Evolutionary conservation across 2,113 vertebrate genomes (phyloP).

Genomic region (Smithornis capensis): DNA sequence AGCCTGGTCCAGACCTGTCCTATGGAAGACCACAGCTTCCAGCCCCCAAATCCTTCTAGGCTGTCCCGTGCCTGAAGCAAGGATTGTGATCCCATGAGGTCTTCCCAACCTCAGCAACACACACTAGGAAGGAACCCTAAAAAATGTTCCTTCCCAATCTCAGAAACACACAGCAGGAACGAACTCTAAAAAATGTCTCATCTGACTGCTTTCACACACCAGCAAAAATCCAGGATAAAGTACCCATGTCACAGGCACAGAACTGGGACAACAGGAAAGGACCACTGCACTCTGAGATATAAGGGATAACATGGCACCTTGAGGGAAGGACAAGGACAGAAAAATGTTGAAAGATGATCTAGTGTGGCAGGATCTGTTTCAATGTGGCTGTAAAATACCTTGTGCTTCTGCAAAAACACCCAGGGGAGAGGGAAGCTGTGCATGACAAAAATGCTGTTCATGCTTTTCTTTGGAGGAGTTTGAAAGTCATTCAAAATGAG

Average conservation of each 20-base stretch:
- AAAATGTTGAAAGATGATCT: background rate
- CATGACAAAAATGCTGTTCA: background rate
- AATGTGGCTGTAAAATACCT: background rate
- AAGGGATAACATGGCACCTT: background rate
- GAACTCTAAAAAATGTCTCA: background rate
- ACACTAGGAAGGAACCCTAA: background rate
- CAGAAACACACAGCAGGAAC: background rate
- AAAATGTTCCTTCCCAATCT: background rate
- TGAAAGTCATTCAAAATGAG: conserved; percentile 23
- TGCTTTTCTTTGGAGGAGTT: background rate
- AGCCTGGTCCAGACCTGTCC: background rate
- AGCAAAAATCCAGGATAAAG: background rate
- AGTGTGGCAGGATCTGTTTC: background rate
- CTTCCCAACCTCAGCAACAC: background rate
- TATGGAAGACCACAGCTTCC: background rate
- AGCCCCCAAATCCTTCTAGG: background rate
- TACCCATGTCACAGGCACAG: background rate
- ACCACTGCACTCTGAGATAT: background rate
- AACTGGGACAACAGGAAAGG: background rate
- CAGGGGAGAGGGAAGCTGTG: background rate
- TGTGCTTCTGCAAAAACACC: background rate
- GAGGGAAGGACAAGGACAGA: background rate
- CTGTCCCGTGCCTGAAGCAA: background rate
- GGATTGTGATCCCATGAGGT: background rate
- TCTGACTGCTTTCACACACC: background rate